A percentile compares a stretch with the other conserved stretches of the same genome.
Conservation (phyloP, 1,140 invertebrate species). For the Neomicropteryx cornuta region DNA sequence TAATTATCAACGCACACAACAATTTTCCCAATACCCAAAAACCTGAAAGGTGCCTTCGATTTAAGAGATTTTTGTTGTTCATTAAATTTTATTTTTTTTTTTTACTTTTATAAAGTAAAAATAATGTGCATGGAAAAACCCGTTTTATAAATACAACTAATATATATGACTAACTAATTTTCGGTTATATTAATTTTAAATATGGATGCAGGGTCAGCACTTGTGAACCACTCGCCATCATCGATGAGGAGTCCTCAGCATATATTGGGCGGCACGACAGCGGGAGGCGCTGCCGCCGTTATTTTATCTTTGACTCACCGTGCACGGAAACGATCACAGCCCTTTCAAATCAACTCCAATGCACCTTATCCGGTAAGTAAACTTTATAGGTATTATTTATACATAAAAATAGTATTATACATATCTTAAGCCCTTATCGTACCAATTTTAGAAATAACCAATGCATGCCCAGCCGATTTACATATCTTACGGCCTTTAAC, state of each 20-base stretch:
- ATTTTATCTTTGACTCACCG: slow-evolving; percentile 24
- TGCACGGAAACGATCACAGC: slow-evolving; percentile 42
- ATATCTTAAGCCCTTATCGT: too few species aligned
- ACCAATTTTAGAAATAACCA: too few species aligned
- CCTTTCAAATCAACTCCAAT: slow-evolving; percentile 44
- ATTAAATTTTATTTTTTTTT: too few species aligned
- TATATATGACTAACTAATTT: not conserved
- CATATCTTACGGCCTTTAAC: too few species aligned
- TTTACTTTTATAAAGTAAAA: too few species aligned
- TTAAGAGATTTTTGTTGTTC: too few species aligned
- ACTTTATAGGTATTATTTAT: slow-evolving; percentile 5
- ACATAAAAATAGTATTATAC: too few species aligned
- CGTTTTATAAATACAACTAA: not conserved
- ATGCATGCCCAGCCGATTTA: too few species aligned
- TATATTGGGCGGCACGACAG: not conserved
- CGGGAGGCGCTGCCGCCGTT: slow-evolving; percentile 12
- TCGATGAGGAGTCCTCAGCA: slow-evolving; percentile 13
- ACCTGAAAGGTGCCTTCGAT: too few species aligned
- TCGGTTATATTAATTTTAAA: not conserved
- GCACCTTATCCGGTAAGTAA: slow-evolving; percentile 46
- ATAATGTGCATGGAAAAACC: too few species aligned
- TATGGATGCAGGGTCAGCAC: slow-evolving; percentile 2
- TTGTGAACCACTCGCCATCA: slow-evolving; percentile 12
- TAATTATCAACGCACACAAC: too few species aligned
- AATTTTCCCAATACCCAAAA: too few species aligned